Evolutionary conservation across 2,113 vertebrate genomes (phyloP), one percentile per base, ranked within the genome.

Genomic region (Athene noctua): DNA sequence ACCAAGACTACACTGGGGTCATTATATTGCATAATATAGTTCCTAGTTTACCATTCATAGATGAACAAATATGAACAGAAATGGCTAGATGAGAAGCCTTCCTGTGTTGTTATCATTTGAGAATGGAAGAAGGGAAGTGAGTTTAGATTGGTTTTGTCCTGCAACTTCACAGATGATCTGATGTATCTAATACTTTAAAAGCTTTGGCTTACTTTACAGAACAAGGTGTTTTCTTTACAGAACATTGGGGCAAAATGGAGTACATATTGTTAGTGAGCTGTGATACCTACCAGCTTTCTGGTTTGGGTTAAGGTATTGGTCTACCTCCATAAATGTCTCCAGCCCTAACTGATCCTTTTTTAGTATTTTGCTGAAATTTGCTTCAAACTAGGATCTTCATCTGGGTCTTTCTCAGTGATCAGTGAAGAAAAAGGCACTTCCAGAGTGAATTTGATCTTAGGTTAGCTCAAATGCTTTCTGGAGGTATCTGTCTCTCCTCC

Each of bases 291-390:
- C 1, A 19, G 42, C 47, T 84, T 67, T 44, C 63, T 92, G 51
- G 16, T 67, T 86, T 93, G 74, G 61, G 42, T 70, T 92, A 66
- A 91, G 44, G 66, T 72, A 49, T 65, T 81, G 52, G 19, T 65
- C 58, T 87, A 34, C 51, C 22, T 85, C 55, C 57, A 51, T 83
- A 66, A 77, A 75, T 23, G 23, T 54, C 62, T 92, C 11, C 40
- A 83, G 27, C 63, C 55, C 32, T 79, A 79, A 71, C 26, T 52
- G 68, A 91, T 71, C 68, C 11, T 14, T 63, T 83, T 74, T 84
- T n/a, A 86, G 36, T 49, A 59, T 85, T 92, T 93, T 90, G 47
- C 79, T 77, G 88, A 73, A 63, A 91, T 92, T 94, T 88, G 13
- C 65, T 91, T 26, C 68, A 67, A 94, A 46, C 38, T 59, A 42